phyloP scores from a whole-genome alignment of 2,888 invertebrate species.

The Euclidia mi region DNA sequence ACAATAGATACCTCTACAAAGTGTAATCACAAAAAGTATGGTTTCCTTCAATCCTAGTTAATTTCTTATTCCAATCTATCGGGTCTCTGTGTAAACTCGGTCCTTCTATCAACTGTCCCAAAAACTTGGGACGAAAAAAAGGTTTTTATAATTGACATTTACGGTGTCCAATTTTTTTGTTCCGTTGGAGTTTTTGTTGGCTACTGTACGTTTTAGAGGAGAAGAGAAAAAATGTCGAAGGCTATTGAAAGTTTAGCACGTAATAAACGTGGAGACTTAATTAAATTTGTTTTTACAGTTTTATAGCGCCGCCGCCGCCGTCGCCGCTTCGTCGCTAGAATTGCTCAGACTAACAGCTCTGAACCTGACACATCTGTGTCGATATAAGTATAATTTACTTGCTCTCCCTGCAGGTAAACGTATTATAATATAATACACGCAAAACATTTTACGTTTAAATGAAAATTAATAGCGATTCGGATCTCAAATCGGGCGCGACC shows the following conservation, averaged over 20 bases:
- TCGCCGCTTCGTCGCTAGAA: no score
- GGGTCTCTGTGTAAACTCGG: conserved; percentile 1
- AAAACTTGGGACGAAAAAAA: conserved; percentile 14
- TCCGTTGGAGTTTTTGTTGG: conserved; percentile 11
- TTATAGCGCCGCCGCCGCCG: neutral
- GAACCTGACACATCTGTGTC: neutral
- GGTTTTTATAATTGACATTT: conserved; percentile 19
- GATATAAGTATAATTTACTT: no score
- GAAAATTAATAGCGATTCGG: no score
- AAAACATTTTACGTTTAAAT: no score
- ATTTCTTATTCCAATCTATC: conserved; percentile 6
- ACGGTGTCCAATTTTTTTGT: conserved; percentile 17
- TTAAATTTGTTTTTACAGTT: conserved; percentile 10
- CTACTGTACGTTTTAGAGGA: conserved; percentile 6
- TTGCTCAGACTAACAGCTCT: no score
- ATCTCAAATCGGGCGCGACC: no score
- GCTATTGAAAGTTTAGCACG: conserved; percentile 10
- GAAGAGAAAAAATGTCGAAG: conserved; percentile 12
- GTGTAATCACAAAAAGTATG: neutral
- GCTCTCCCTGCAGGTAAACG: no score
- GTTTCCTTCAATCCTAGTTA: conserved; percentile 11
- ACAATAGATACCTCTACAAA: neutral
- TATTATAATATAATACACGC: no score
- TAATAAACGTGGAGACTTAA: neutral
- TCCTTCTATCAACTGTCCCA: conserved; percentile 6